Conservation (phyloP, 2,113 vertebrate species). For the Cephalopterus ornatus region DNA sequence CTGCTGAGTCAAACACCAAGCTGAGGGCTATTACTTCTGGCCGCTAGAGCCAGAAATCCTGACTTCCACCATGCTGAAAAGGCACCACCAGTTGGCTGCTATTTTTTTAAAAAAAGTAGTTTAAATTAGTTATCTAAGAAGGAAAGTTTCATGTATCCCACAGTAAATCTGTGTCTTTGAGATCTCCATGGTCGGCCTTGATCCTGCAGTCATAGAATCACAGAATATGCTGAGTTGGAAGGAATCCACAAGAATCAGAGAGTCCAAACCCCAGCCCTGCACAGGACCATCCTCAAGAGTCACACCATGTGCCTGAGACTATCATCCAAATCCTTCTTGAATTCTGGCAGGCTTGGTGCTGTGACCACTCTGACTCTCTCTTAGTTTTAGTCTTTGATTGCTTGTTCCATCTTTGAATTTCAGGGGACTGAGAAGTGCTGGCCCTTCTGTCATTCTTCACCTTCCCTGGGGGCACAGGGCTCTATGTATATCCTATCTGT, state of each 20-base stretch:
- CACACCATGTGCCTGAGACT: background rate
- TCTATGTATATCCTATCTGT: accelerated
- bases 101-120: background rate
- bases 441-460: background rate
- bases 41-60: background rate
- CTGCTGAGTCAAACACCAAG: background rate
- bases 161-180: background rate
- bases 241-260: background rate
- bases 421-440: background rate
- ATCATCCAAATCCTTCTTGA: background rate
- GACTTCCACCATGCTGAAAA: background rate
- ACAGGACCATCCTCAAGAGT: background rate
- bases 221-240: background rate
- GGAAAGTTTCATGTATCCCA: background rate
- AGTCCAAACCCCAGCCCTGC: background rate
- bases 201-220: background rate
- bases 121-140: background rate
- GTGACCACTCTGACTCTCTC: background rate
- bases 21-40: background rate
- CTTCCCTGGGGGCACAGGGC: accelerated
- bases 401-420: background rate
- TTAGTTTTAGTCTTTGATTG: background rate
- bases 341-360: background rate
- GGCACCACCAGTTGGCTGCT: background rate
- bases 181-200: background rate